phyloP scores from a whole-genome alignment of 2,113 vertebrate species.

The Python bivittatus region DNA sequence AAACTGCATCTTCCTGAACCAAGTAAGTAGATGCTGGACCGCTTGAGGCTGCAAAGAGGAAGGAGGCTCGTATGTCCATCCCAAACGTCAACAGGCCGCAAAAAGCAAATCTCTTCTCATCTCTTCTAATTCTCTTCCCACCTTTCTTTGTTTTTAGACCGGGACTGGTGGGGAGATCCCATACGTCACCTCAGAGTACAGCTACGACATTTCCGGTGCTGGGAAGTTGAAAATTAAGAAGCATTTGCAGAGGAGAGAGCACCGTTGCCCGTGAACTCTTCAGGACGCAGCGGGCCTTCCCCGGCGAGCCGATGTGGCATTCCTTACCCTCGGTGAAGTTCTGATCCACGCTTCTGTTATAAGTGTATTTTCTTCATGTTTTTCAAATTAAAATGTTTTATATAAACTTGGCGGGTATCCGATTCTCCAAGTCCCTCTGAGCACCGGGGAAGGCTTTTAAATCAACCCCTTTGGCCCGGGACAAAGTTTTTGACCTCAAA shows the following conservation, averaged over 20 bases:
- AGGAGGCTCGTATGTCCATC: too few relatives aligned
- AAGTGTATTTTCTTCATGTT: constrained; percentile 29
- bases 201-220: constrained; percentile 81
- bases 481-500: not conserved
- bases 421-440: too few relatives aligned
- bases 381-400: constrained; percentile 55
- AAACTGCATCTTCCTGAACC: constrained; percentile 79
- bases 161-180: constrained; percentile 82
- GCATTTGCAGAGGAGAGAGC: constrained; percentile 55
- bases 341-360: rapidly evolving
- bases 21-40: constrained; percentile 73
- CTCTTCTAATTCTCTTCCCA: not conserved
- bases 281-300: not conserved
- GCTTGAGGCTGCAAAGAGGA: not conserved
- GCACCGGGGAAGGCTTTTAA: too few relatives aligned
- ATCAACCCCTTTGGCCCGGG: not conserved
- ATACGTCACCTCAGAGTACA: constrained; percentile 88
- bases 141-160: constrained; percentile 67
- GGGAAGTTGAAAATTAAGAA: constrained; percentile 83
- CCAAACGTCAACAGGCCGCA: not conserved
- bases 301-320: rapidly evolving
- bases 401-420: not conserved
- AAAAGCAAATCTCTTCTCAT: not conserved
- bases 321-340: rapidly evolving
- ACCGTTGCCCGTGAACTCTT: rapidly evolving